phyloP scores from a whole-genome alignment of 2,113 vertebrate species.

The Sebastes fasciatus region DNA sequence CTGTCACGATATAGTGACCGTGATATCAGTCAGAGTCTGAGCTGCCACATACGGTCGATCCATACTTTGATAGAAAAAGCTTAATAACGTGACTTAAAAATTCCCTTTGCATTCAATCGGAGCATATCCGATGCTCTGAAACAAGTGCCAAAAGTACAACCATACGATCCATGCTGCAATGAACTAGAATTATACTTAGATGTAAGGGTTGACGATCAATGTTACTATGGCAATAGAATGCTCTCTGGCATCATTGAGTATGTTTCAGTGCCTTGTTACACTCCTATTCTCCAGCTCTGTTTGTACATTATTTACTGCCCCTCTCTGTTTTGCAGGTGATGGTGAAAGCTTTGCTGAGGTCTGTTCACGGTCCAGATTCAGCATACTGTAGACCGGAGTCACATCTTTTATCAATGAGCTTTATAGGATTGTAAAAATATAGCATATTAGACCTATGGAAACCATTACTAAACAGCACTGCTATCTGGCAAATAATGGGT shows the following conservation, averaged over 20 bases:
- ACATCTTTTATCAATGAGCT: constrained; percentile 11
- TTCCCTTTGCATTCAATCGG: neutral
- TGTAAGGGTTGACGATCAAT: neutral
- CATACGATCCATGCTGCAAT: constrained; percentile 8
- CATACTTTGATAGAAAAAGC: neutral
- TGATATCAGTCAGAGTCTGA: no score
- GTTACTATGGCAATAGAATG: neutral
- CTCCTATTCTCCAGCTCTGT: neutral
- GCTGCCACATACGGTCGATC: neutral
- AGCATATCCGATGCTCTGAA: neutral
- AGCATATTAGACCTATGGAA: neutral
- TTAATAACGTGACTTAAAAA: neutral
- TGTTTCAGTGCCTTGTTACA: neutral
- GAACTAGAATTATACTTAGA: neutral
- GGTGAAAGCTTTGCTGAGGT: no score
- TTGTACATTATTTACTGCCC: neutral
- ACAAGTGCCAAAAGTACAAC: neutral
- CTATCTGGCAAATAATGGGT: neutral
- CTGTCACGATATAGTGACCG: no score
- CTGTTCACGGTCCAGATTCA: neutral
- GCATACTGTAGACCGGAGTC: neutral
- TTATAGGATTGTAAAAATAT: neutral
- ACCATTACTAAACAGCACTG: neutral
- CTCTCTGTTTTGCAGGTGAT: neutral
- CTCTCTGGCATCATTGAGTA: neutral